These are phyloP conservation scores for Tortrix viridana DNA, from an alignment of 2,888 invertebrate species.

Conservation along the genomic window DNA sequence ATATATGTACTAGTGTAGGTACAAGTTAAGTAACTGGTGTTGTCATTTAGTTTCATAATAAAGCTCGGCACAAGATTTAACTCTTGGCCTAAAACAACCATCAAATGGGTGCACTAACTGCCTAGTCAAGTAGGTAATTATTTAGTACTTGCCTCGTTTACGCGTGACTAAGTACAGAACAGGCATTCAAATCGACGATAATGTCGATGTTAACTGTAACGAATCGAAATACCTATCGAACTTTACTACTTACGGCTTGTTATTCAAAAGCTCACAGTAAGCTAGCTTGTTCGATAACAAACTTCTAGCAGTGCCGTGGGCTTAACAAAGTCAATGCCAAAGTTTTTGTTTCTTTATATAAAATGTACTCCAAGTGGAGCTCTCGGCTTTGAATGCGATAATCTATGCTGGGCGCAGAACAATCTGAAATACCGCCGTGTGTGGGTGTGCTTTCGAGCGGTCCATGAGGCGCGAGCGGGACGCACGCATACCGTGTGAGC, in stretches of 20 bases:
- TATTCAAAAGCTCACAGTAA: conserved; percentile 37
- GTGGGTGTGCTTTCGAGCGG: conserved; percentile 83
- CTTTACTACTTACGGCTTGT: conserved; percentile 36
- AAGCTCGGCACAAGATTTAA: no score
- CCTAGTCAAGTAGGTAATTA: conserved; percentile 4
- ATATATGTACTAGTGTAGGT: no score
- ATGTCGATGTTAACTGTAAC: conserved; percentile 33
- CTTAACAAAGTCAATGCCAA: conserved; percentile 28
- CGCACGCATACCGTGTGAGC: conserved; percentile 63
- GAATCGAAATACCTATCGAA: conserved; percentile 36
- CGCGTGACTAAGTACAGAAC: conserved; percentile 32
- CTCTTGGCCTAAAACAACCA: not conserved
- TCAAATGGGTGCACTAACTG: conserved; percentile 17
- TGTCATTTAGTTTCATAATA: no score
- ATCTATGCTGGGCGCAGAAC: conserved; percentile 78
- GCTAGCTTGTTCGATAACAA: conserved; percentile 53
- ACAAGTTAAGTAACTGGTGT: no score
- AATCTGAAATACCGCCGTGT: conserved; percentile 82
- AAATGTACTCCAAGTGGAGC: no score
- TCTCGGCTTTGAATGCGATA: conserved; percentile 57
- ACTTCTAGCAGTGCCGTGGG: conserved; percentile 61
- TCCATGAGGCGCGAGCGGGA: conserved; percentile 75
- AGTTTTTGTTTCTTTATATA: no score
- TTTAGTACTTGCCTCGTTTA: conserved; percentile 28
- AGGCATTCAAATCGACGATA: conserved; percentile 32